Base-by-base conservation (phyloP, 2,888 invertebrate genomes). In the Seira ritae region DNA sequence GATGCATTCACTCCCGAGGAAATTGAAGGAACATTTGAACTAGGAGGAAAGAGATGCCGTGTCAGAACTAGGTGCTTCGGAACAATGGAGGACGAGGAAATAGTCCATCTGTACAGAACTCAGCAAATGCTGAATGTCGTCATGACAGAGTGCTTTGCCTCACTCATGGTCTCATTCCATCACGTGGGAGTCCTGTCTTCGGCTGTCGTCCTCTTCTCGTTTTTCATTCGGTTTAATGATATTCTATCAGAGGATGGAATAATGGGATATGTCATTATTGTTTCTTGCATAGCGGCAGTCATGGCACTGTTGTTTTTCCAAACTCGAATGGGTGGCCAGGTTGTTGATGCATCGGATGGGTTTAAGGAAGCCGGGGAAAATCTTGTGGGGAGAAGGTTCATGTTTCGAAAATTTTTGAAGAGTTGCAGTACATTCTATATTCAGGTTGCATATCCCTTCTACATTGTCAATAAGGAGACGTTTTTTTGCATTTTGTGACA, bases 391-490 rank as follows among this genome's bases (percentile, higher is more conserved):
- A 37, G 73, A 4, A 19, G 22, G 1, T 74, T 20, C 4, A 12
- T 65, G 42, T n/a, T 65, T 2, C n/a, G 22, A n/a, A 37, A 65
- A n/a, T 65, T 37, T 37, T 6, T 22, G 0, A 15, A n/a, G 8
- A 31, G 73, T 17, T 73, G 31, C 17, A 2, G 15, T 1, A 31
- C 17, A 0, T 73, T 73, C 15, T 74, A 74, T n/a, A 46, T 74
- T 42, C 37, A 74, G 22, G 73, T 74, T 1, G 66, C 73, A 1
- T 42, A 74, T 37, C 73, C 73, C 1, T 74, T 65, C 22, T 74
- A 74, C 42, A 42, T 17, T 10, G 42, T 74, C 1, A 31, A 65
- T 15, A 65, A 42, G 15, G 65, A 74, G 10, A 74, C 73, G 1
- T 74, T 74, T 24, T 0, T 65, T n/a, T n/a, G n/a, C n/a, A n/a